Evolutionary conservation across 1,140 invertebrate genomes (phyloP), one percentile per base, ranked within the genome.

Genomic region (Dolichoris vasculosae): DNA sequence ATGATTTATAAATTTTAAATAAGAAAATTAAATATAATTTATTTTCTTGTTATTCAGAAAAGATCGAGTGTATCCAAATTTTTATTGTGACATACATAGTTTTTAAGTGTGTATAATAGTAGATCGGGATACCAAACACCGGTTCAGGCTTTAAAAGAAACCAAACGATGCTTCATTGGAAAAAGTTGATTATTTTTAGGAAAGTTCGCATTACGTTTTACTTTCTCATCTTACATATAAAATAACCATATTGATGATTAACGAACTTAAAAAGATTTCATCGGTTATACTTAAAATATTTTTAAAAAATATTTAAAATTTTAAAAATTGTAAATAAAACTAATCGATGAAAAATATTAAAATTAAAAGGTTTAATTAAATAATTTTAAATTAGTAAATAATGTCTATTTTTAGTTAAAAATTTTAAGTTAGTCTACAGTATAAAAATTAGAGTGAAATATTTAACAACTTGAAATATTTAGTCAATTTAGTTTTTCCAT

Each of bases 121-220:
- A 20, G 23, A 38, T 26, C 30, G 63, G 32, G 77, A 79, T 20
- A 79, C 46, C 51, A 38, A 79, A 79, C 77, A 79, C 77, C 77
- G 20, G 7, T 38, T 48, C 20, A 32, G 32, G 20, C 26, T 63
- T 2, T 38, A 38, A 77, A 73, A 79, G 55, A 79, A 63, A 79
- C 77, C 77, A 38, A 15, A 79, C 51, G 63, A 38, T 63, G 35
- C 46, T 75, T 26, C 9, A 1, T 63, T 63, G 3, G 4, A 55
- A 20, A 77, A 30, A 30, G 8, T 75, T 46, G 35, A 26, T 15
- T 75, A 26, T 43, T 48, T 75, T 77, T 51, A 46, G 1, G 3
- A 55, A 23, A 77, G 46, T 77, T 35, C 48, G 30, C 32, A 2
- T 77, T 55, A 55, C 48, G 23, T 40, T 17, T 15, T 13, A 55